Evolutionary conservation across 2,888 invertebrate species (phyloP).

Genomic region (Dasysyrphus tricinctus): DNA sequence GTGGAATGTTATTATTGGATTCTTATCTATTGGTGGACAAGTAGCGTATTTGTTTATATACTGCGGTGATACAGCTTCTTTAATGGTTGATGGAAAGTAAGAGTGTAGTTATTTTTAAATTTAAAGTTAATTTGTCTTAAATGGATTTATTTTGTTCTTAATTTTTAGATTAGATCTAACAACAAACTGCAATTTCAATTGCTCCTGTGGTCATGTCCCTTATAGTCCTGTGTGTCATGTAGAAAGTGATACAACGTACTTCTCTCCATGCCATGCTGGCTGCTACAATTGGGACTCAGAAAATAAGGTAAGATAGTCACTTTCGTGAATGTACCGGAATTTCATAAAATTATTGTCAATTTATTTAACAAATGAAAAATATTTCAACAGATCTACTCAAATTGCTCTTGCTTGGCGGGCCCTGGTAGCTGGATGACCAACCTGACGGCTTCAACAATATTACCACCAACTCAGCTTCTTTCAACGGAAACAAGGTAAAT

Average conservation of each 20-base stretch:
- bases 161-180: conserved; percentile 83
- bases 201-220: conserved; percentile 85
- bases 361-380: background rate
- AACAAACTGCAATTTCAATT: conserved; percentile 85
- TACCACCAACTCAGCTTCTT: conserved; percentile 20
- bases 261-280: conserved; percentile 90
- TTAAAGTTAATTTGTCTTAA: background rate
- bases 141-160: background rate
- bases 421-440: conserved; percentile 20
- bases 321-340: no score
- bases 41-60: conserved; percentile 85
- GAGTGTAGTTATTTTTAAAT: conserved; percentile 17
- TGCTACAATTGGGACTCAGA: conserved; percentile 84
- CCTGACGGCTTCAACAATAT: background rate
- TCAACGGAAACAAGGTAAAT: conserved; percentile 12
- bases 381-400: conserved; percentile 79
- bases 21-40: conserved; percentile 85
- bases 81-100: conserved; percentile 78
- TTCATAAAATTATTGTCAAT: no score
- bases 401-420: conserved; percentile 76
- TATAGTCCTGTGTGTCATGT: conserved; percentile 88
- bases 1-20: conserved; percentile 87
- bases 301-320: conserved; percentile 76
- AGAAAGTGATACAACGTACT: conserved; percentile 85
- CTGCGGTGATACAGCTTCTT: conserved; percentile 83